phyloP scores from a whole-genome alignment of 2,888 invertebrate genomes.

The Zootermopsis nevadensis region DNA sequence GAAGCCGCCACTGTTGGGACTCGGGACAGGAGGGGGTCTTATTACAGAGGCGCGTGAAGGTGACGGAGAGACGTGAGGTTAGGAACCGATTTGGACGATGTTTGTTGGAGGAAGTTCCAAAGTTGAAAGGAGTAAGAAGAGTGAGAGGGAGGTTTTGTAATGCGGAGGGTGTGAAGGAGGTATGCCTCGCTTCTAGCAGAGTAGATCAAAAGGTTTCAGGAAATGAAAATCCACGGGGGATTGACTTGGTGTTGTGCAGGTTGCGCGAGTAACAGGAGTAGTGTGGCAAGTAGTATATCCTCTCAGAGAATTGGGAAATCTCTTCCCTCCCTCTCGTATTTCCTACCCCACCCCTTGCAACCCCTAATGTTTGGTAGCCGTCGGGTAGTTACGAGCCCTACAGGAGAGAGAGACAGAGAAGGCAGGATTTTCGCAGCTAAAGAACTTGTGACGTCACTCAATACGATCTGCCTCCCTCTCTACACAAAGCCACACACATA shows the following conservation, averaged over 20 bases:
- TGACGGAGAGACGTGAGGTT: conserved; percentile 23
- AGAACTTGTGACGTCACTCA: conserved; percentile 42
- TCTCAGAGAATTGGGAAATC: conserved; percentile 23
- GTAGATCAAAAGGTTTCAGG: conserved; percentile 47
- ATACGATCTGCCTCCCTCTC: conserved; percentile 27
- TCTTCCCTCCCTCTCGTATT: background rate
- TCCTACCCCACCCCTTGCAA: background rate
- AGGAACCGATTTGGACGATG: conserved; percentile 38
- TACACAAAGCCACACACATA: background rate
- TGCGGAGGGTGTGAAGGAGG: too few relatives aligned
- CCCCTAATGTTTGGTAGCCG: conserved; percentile 32
- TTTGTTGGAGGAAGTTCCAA: conserved; percentile 29
- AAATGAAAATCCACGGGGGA: conserved; percentile 49
- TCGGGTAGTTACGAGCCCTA: background rate
- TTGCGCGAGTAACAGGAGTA: conserved; percentile 15
- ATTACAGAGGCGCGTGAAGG: conserved; percentile 16
- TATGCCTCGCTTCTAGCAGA: background rate
- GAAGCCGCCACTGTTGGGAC: background rate
- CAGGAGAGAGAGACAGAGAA: background rate
- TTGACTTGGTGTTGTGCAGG: conserved; percentile 29
- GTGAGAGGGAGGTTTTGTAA: background rate
- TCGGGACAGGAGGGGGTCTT: background rate
- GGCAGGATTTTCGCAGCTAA: conserved; percentile 38
- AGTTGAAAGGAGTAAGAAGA: background rate
- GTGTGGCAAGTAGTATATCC: conserved; percentile 31